phyloP scores from a whole-genome alignment of 1,140 invertebrate species.

The Euborellia annulipes region DNA sequence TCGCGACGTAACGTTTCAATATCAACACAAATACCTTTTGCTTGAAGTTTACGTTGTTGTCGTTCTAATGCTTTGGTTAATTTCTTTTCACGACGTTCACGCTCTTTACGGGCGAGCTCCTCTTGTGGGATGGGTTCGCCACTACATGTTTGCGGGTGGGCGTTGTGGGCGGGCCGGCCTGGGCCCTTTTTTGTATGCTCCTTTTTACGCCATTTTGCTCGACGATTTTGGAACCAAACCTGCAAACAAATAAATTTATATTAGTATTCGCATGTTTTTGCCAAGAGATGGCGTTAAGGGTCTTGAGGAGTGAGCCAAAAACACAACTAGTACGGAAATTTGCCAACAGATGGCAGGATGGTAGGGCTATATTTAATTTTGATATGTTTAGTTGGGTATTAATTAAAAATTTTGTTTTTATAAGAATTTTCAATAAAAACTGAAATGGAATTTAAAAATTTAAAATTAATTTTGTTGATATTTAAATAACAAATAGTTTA shows the following conservation, averaged over 20 bases:
- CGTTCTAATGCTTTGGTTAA: conserved; percentile 81
- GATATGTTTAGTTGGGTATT: no score
- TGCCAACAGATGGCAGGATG: no score
- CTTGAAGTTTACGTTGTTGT: conserved; percentile 75
- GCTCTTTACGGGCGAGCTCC: conserved; percentile 77
- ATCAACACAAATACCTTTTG: conserved; percentile 76
- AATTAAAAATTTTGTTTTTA: no score
- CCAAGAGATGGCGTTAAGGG: no score
- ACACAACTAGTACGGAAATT: no score
- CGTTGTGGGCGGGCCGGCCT: conserved; percentile 93
- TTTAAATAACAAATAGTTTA: no score
- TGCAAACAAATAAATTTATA: conserved; percentile 30
- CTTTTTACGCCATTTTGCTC: conserved; percentile 98
- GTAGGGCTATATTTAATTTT: no score
- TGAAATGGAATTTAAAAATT: no score
- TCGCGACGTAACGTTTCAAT: conserved; percentile 61
- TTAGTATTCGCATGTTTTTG: no score
- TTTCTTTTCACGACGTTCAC: conserved; percentile 77
- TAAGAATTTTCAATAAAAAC: no score
- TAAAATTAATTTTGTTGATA: no score
- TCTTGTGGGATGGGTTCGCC: conserved; percentile 93
- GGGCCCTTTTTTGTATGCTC: conserved; percentile 98
- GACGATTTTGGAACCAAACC: conserved; percentile 99
- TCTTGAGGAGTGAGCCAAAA: no score
- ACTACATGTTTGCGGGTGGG: conserved; percentile 92